phyloP scores from a whole-genome alignment of 1,140 invertebrate species.

The Bursaphelenchus mucronatus region DNA sequence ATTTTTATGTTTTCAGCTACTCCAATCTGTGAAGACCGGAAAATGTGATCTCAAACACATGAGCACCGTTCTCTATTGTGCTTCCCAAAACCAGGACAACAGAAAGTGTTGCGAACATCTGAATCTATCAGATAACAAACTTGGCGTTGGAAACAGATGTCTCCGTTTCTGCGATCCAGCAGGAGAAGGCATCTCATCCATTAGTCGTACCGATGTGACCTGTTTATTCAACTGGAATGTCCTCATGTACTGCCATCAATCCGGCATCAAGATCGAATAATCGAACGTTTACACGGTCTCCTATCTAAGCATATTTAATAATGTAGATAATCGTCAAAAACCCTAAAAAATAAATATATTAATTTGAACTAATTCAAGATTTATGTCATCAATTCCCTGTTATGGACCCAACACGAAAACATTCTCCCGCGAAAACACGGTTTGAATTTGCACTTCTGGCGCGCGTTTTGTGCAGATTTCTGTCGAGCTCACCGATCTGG shows the following conservation, averaged over 20 bases:
- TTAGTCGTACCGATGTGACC: slow-evolving; percentile 43
- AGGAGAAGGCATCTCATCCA: slow-evolving; percentile 44
- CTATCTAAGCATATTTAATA: no score
- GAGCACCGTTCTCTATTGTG: slow-evolving; percentile 45
- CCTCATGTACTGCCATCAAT: slow-evolving; percentile 48
- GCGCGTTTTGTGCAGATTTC: no score
- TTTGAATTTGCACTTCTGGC: no score
- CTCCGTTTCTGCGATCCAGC: slow-evolving; percentile 50
- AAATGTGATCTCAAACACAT: slow-evolving; percentile 50
- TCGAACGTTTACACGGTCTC: no score
- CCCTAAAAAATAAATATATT: no score
- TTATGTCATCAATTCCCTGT: no score
- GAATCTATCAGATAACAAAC: slow-evolving; percentile 43
- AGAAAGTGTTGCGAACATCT: slow-evolving; percentile 46
- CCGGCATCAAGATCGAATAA: slow-evolving; percentile 49
- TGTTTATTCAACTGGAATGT: slow-evolving; percentile 53
- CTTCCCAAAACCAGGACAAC: slow-evolving; percentile 52
- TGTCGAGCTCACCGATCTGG: no score
- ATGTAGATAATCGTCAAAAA: no score
- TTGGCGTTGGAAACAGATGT: slow-evolving; percentile 47
- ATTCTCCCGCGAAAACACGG: no score
- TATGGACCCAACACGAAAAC: no score
- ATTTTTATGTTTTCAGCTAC: slow-evolving; percentile 28
- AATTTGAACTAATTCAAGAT: no score
- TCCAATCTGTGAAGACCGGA: slow-evolving; percentile 43